Conservation (phyloP, 2,888 invertebrate genomes). For the Ectemnius continuus region DNA sequence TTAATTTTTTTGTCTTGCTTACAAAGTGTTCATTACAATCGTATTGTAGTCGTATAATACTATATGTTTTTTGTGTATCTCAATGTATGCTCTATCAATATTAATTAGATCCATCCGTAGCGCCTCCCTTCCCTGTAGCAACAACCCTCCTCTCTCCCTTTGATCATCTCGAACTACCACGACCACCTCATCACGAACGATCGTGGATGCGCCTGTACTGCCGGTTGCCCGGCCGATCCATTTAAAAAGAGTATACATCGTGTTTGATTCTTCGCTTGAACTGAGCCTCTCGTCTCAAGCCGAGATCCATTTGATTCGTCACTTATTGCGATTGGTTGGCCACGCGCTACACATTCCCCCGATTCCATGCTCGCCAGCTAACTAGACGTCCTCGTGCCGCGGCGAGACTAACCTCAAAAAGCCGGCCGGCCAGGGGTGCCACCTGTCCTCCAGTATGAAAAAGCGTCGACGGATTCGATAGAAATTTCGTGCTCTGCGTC, state of each 20-base stretch:
- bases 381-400: not conserved
- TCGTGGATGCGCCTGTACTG: conserved; percentile 15
- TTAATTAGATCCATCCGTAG: conserved; percentile 35
- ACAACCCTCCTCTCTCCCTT: no score
- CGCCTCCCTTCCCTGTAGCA: conserved; percentile 25
- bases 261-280: conserved; percentile 74
- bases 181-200: not conserved
- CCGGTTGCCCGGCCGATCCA: not conserved
- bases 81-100: conserved; percentile 62
- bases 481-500: conserved; percentile 7
- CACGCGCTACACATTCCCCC: conserved; percentile 6
- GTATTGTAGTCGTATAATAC: conserved; percentile 71
- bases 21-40: conserved; percentile 68
- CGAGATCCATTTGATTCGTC: conserved; percentile 74
- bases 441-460: not conserved
- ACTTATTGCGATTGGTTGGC: conserved; percentile 66
- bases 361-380: conserved; percentile 2
- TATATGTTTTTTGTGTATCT: conserved; percentile 68
- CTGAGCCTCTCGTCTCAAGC: conserved; percentile 67
- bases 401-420: not conserved
- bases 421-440: not conserved
- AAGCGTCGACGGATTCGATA: conserved; percentile 12
- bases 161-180: no score
- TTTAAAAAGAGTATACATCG: conserved; percentile 63
- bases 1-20: conserved; percentile 63